A percentile compares a stretch with the other conserved stretches of the same genome.
These are phyloP conservation scores for Didymodactylos carnosus DNA, from an alignment of 2,888 invertebrate species.

Conservation along the genomic window DNA sequence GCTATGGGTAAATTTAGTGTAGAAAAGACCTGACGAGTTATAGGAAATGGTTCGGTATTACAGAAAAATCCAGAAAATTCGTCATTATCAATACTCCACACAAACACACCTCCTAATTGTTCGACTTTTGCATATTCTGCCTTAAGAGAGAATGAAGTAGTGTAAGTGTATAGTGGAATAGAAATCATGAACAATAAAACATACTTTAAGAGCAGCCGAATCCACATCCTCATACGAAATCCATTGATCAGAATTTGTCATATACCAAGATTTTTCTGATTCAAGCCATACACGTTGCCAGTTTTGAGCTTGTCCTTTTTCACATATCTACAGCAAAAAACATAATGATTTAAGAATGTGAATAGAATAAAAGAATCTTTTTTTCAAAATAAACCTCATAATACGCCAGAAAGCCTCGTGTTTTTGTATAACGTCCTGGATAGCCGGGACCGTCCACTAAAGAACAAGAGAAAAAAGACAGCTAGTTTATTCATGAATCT, in stretches of 20 bases:
- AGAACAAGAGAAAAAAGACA: neutral
- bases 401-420: constrained; percentile 5
- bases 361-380: neutral
- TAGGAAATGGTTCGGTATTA: neutral
- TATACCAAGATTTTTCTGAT: constrained; percentile 1
- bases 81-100: neutral
- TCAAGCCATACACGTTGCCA: constrained; percentile 11
- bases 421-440: constrained; percentile 12
- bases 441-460: constrained; percentile 1
- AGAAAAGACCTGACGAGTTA: neutral
- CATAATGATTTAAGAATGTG: too few species aligned
- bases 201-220: neutral
- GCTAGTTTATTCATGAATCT: neutral
- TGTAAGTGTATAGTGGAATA: neutral
- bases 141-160: too few species aligned
- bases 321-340: constrained; percentile 7
- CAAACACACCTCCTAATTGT: neutral
- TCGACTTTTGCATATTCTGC: neutral
- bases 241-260: constrained; percentile 6
- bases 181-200: neutral
- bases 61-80: neutral
- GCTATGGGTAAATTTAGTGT: neutral
- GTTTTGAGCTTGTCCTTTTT: neutral
- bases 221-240: neutral
- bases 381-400: constrained; percentile 7